Evolutionary conservation across 2,797 vertebrate species (phyloP).

Genomic region (Lacerta viridis): DNA sequence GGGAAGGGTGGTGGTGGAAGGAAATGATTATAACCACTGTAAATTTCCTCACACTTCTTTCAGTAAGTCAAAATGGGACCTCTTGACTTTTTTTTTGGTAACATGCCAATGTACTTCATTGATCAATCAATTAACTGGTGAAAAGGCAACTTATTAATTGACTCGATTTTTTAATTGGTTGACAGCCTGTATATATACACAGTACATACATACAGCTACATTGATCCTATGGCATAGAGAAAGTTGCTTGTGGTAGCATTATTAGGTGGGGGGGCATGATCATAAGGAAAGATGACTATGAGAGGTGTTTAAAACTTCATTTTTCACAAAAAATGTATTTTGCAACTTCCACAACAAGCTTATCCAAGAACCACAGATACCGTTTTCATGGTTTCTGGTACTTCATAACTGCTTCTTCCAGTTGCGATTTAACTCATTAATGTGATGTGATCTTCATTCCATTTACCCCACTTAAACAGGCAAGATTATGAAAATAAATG

Average conservation of each 20-base stretch:
- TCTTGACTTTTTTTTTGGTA: background rate
- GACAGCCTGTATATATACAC: background rate
- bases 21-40: background rate
- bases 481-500: constrained; percentile 49
- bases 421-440: constrained; percentile 69
- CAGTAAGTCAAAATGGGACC: background rate
- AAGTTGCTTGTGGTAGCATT: too few relatives aligned
- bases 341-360: constrained; percentile 32
- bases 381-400: constrained; percentile 61
- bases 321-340: constrained; percentile 50
- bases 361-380: constrained; percentile 51
- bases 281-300: constrained; percentile 51
- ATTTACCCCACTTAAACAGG: constrained; percentile 51
- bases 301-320: constrained; percentile 59
- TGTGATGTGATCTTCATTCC: constrained; percentile 51
- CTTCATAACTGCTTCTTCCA: constrained; percentile 50
- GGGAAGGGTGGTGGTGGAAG: background rate
- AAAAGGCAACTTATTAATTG: background rate
- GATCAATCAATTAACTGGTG: background rate
- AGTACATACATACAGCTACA: background rate
- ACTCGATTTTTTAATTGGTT: background rate
- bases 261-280: background rate
- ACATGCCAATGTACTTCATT: background rate
- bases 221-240: background rate
- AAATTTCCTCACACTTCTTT: background rate